phyloP scores from a whole-genome alignment of 2,888 invertebrate species.

The Lymantria monacha region DNA sequence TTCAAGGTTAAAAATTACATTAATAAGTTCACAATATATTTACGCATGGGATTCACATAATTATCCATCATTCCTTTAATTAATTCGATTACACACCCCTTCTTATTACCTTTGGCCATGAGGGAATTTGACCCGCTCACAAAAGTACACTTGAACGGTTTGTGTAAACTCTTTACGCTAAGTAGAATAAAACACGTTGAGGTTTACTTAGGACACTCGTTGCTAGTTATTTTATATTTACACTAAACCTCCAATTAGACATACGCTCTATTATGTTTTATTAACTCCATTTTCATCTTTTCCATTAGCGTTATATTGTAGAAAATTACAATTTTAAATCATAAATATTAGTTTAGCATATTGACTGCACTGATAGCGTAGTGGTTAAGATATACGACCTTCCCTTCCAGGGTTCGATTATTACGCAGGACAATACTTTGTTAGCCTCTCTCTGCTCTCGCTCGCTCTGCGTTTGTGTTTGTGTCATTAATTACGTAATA shows the following conservation, averaged over 20 bases:
- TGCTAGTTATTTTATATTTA: conserved; percentile 24
- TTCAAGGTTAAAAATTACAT: background rate
- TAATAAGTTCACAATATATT: background rate
- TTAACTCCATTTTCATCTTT: background rate
- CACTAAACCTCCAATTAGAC: conserved; percentile 14
- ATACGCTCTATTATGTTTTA: conserved; percentile 1
- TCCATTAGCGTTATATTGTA: too few relatives aligned
- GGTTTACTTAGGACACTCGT: conserved; percentile 29
- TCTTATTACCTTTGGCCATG: background rate
- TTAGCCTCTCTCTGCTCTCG: too few relatives aligned
- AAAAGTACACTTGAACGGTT: background rate
- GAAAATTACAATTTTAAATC: too few relatives aligned
- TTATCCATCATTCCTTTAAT: background rate
- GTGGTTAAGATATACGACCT: too few relatives aligned
- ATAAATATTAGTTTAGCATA: too few relatives aligned
- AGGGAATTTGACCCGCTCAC: background rate
- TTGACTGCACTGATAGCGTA: too few relatives aligned
- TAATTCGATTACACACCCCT: background rate
- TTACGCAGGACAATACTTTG: too few relatives aligned
- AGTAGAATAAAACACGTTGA: conserved; percentile 18
- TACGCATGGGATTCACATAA: background rate
- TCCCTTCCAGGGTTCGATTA: too few relatives aligned
- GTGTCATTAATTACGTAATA: too few relatives aligned
- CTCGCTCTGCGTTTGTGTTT: too few relatives aligned
- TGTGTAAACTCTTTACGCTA: background rate